phyloP scores from a whole-genome alignment of 2,888 invertebrate genomes.

The Steinernema scapterisci region DNA sequence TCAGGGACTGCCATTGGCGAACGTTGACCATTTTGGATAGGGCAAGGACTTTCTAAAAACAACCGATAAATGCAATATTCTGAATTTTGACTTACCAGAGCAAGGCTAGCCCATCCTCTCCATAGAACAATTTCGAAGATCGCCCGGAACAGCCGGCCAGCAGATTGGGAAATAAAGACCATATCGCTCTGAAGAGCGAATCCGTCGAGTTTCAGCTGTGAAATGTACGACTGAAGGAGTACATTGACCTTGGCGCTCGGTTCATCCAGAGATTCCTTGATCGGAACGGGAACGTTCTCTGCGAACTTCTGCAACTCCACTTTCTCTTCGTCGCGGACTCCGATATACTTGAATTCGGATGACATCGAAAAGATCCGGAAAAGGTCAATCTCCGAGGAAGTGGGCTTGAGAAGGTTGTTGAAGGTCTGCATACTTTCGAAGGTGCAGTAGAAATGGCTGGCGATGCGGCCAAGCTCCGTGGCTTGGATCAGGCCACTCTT shows the following conservation, averaged over 20 bases:
- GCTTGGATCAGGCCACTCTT: constrained; percentile 86
- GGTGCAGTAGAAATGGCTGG: constrained; percentile 97
- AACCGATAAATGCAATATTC: not conserved
- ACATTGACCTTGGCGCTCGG: constrained; percentile 82
- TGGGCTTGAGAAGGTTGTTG: constrained; percentile 92
- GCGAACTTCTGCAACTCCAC: constrained; percentile 92
- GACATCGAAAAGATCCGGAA: constrained; percentile 97
- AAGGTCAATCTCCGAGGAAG: constrained; percentile 93
- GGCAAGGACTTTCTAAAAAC: constrained; percentile 81
- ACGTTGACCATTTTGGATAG: constrained; percentile 98
- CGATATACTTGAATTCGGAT: constrained; percentile 81
- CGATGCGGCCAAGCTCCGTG: constrained; percentile 93
- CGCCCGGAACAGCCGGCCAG: constrained; percentile 88
- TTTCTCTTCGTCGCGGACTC: constrained; percentile 80
- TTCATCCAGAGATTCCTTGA: constrained; percentile 97
- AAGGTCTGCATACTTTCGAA: constrained; percentile 95
- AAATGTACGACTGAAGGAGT: constrained; percentile 82
- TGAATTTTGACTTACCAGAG: constrained; percentile 74
- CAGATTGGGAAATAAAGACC: constrained; percentile 98
- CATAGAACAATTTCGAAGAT: constrained; percentile 93
- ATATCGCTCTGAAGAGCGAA: constrained; percentile 98
- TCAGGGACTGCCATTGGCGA: constrained; percentile 95
- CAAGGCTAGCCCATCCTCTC: constrained; percentile 93
- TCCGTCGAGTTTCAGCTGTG: constrained; percentile 94
- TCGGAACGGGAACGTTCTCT: constrained; percentile 94